A percentile compares a stretch with the other conserved stretches of the same genome.
Conservation (phyloP, 2,797 vertebrate species). For the Tapera naevia region DNA sequence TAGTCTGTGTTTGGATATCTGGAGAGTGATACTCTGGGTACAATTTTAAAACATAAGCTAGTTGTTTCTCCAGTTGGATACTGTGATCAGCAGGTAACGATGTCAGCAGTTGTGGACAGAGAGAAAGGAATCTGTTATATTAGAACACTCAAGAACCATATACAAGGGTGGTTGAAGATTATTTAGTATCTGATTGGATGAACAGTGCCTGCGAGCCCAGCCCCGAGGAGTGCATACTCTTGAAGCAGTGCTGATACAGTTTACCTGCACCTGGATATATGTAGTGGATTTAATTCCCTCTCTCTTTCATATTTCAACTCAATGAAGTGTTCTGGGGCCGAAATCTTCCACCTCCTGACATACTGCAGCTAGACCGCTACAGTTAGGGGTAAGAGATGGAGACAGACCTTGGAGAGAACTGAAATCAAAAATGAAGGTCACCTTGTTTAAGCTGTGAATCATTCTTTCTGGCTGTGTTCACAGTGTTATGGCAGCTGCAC, state of each 20-base stretch:
- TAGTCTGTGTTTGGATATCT: constrained; percentile 36
- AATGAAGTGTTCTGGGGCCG: not conserved
- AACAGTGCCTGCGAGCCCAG: not conserved
- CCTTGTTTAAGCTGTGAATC: constrained; percentile 38
- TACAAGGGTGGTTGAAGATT: not conserved
- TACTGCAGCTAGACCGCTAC: not conserved
- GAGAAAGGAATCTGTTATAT: not conserved
- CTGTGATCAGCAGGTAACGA: not conserved
- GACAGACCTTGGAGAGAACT: not conserved
- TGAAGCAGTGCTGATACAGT: not conserved
- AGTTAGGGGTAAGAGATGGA: not conserved
- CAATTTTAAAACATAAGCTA: not conserved
- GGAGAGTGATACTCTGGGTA: constrained; percentile 33
- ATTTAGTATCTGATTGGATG: not conserved
- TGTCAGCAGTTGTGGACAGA: not conserved
- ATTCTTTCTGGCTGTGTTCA: constrained; percentile 31
- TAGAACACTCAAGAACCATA: not conserved
- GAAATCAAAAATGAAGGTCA: constrained; percentile 16
- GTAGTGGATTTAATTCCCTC: not conserved
- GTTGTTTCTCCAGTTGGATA: not conserved
- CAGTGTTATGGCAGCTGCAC: constrained; percentile 43
- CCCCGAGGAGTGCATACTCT: not conserved
- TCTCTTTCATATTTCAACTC: not conserved
- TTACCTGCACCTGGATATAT: not conserved
- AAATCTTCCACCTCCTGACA: not conserved